Conservation (phyloP, 2,888 invertebrate genomes). For the Microplitis deprimator region DNA sequence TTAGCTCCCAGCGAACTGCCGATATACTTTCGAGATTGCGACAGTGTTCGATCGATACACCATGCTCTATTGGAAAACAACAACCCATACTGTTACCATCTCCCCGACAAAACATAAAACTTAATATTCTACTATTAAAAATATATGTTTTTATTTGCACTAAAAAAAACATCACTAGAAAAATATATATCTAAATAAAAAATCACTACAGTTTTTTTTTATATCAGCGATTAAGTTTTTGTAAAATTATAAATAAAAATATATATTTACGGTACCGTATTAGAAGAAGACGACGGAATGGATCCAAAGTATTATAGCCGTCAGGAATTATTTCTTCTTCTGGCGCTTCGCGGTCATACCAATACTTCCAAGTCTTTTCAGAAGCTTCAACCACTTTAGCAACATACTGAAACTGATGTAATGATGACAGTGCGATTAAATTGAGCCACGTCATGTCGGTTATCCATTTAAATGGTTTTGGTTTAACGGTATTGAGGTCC, state of each 20-base stretch:
- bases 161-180: too few species aligned
- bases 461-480: slow-evolving; percentile 96
- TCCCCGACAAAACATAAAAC: too few species aligned
- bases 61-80: slow-evolving; percentile 89
- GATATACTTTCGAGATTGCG: slow-evolving; percentile 93
- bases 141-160: too few species aligned
- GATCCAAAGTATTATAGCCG: slow-evolving; percentile 88
- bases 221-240: too few species aligned
- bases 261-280: not conserved
- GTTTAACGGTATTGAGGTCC: slow-evolving; percentile 91
- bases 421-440: slow-evolving; percentile 91
- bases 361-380: slow-evolving; percentile 89
- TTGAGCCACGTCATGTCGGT: slow-evolving; percentile 97
- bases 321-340: slow-evolving; percentile 93
- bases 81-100: slow-evolving; percentile 70
- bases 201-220: too few species aligned
- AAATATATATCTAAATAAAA: too few species aligned
- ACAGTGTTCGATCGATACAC: slow-evolving; percentile 95
- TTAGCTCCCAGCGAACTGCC: slow-evolving; percentile 89
- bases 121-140: too few species aligned
- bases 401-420: slow-evolving; percentile 85
- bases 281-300: slow-evolving; percentile 76
- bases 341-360: slow-evolving; percentile 95
- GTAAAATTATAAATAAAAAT: too few species aligned
- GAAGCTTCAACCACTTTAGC: slow-evolving; percentile 86